These are phyloP conservation scores for Ochotona princeps DNA, from an alignment of 2,113 vertebrate species.

Conservation along the genomic window DNA sequence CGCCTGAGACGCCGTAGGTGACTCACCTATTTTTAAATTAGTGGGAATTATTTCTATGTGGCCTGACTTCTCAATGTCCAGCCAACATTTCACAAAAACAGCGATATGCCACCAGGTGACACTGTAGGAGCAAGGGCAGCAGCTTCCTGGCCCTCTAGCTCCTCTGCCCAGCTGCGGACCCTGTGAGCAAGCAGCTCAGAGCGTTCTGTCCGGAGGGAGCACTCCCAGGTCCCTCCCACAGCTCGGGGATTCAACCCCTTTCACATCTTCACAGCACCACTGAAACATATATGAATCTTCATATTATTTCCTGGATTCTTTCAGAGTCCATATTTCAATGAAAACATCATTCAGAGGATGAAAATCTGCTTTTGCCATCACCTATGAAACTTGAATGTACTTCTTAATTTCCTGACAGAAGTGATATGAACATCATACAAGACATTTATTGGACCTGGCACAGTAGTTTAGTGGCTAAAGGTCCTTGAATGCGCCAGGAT, in stretches of 20 bases:
- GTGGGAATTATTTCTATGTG: background rate
- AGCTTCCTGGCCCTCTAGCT: background rate
- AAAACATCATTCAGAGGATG: background rate
- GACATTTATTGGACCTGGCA: background rate
- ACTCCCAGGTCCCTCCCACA: background rate
- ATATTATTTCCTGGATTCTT: background rate
- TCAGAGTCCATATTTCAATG: background rate
- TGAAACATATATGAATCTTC: background rate
- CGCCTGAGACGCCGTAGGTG: background rate
- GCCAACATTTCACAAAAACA: background rate
- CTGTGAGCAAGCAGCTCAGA: no score
- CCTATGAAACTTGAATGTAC: background rate
- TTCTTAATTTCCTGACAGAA: background rate
- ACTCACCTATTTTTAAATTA: background rate
- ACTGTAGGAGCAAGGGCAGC: background rate
- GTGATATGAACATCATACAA: background rate
- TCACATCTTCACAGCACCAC: background rate
- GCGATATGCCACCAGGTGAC: background rate
- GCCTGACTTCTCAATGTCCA: background rate
- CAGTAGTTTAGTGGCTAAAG: no score
- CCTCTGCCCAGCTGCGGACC: no score
- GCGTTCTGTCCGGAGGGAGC: background rate
- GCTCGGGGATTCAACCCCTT: background rate
- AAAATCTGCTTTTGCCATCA: constrained; percentile 31
- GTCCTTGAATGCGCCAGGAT: no score